Evolutionary conservation across 2,888 invertebrate genomes (phyloP), one percentile per base, ranked within the genome.

Genomic region (Drosophila meridiana): DNA sequence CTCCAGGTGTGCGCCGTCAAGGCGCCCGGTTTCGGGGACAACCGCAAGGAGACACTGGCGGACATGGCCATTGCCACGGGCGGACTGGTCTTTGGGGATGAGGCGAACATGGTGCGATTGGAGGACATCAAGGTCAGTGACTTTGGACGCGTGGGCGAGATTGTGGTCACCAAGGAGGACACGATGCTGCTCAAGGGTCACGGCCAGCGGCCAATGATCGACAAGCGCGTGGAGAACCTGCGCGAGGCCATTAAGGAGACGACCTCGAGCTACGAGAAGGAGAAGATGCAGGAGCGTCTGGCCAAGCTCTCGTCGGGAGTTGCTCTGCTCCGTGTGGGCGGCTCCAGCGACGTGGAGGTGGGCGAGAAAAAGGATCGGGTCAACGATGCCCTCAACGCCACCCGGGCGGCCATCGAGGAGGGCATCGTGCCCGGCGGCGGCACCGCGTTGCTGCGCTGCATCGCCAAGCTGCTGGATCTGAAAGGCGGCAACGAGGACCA

Each of bases 341-440:
- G 98, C 40, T 97, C 97, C 63, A 96, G 96, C 89, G 96, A 97
- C 89, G 96, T 98, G 13, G 98, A 98, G 93, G 98, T 98, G 0
- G 98, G 97, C 91, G 98, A 98, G 94, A 98, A 98, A 94, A 99
- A 98, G 92, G 98, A 98, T 91, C 95, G 98, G 64, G 98, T 98
- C 1, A 97, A 97, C 90, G 98, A 98, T 94, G 98, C 98, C 0
- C 94, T 99, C 42, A 97, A 97, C 92, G 98, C 98, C 2, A 99
- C 98, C 0, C 94, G 98, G 20, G 98, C 98, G 45, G 98, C 98
- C 34, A 97, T 99, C 57, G 98, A 98, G 92, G 98, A 99, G 94
- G 98, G 98, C 71, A 98, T 98, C 91, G 98, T 98, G 76, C 97
- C 98, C n/a, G 98, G 98, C 82, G 98, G 98, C 93, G 98, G 98